These are phyloP conservation scores for Anguilla pacifica DNA, from an alignment of 2,797 vertebrate genomes.

Conservation along the genomic window DNA sequence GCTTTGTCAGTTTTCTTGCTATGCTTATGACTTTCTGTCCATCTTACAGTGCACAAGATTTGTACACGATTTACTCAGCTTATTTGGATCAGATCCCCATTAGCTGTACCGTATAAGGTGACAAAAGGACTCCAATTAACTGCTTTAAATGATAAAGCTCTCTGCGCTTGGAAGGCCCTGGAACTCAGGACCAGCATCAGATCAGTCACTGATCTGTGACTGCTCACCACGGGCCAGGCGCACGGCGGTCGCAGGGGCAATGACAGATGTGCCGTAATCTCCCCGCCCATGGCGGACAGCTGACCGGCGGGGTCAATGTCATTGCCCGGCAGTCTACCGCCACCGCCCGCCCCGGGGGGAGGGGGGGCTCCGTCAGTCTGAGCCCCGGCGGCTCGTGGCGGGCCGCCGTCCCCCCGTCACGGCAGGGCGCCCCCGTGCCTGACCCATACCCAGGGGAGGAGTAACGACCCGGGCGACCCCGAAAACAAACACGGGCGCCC, in stretches of 20 bases:
- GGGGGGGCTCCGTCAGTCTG: slow-evolving; percentile 47
- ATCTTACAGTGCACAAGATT: not conserved
- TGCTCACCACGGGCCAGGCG: not conserved
- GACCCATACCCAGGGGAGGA: slow-evolving; percentile 53
- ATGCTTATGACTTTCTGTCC: not conserved
- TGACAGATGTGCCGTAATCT: not conserved
- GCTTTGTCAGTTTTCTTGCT: not conserved
- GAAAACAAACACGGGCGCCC: slow-evolving; percentile 57
- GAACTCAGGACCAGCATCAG: not conserved
- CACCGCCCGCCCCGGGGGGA: not conserved
- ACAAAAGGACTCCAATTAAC: not conserved
- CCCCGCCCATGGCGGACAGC: not conserved
- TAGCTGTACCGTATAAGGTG: not conserved
- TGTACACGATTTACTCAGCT: not conserved
- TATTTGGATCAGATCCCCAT: not conserved
- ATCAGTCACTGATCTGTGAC: not conserved
- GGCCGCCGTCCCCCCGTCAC: not conserved
- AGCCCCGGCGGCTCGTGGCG: not conserved
- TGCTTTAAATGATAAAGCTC: not conserved
- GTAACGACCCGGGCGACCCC: slow-evolving; percentile 57
- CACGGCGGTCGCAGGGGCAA: not conserved
- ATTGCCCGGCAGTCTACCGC: slow-evolving; percentile 31
- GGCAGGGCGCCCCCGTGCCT: not conserved
- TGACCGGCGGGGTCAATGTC: slow-evolving; percentile 44
- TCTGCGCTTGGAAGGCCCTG: not conserved